These are phyloP conservation scores for Corythornis madagascariensis DNA, from an alignment of 2,113 vertebrate genomes.

Conservation along the genomic window DNA sequence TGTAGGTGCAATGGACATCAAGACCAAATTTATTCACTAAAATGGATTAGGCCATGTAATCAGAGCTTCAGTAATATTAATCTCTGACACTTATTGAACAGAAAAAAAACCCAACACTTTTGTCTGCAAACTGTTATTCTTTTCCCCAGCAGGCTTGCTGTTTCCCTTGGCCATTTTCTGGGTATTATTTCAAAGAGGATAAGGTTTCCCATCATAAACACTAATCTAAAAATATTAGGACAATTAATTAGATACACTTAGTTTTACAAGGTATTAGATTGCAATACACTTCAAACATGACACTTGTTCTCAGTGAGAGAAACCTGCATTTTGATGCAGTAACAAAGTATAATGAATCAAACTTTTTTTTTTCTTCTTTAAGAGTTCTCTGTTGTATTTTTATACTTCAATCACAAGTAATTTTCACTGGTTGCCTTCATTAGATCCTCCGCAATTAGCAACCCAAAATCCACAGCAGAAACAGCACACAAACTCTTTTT, in stretches of 20 bases:
- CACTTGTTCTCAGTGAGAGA: constrained; percentile 44
- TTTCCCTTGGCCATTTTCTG: constrained; percentile 76
- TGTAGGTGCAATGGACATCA: constrained; percentile 78
- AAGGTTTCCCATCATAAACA: constrained; percentile 79
- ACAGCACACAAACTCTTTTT: background rate
- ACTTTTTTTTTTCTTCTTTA: background rate
- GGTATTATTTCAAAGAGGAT: constrained; percentile 84
- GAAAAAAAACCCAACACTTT: constrained; percentile 63
- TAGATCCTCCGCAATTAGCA: background rate
- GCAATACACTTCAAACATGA: constrained; percentile 81
- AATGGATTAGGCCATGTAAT: constrained; percentile 86
- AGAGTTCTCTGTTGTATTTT: background rate
- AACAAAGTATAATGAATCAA: constrained; percentile 59
- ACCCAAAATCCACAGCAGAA: constrained; percentile 3
- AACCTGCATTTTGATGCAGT: constrained; percentile 45
- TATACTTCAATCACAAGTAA: background rate
- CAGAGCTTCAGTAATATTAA: constrained; percentile 83
- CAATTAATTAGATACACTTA: constrained; percentile 90
- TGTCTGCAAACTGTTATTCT: constrained; percentile 71
- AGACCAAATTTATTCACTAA: constrained; percentile 82
- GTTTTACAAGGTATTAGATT: constrained; percentile 83
- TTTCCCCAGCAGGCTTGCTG: constrained; percentile 47
- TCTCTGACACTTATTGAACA: constrained; percentile 80
- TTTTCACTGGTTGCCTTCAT: background rate
- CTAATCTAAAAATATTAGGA: constrained; percentile 78